Base-by-base conservation (phyloP, 1,140 invertebrate genomes). In the Cyclargus thomasi region DNA sequence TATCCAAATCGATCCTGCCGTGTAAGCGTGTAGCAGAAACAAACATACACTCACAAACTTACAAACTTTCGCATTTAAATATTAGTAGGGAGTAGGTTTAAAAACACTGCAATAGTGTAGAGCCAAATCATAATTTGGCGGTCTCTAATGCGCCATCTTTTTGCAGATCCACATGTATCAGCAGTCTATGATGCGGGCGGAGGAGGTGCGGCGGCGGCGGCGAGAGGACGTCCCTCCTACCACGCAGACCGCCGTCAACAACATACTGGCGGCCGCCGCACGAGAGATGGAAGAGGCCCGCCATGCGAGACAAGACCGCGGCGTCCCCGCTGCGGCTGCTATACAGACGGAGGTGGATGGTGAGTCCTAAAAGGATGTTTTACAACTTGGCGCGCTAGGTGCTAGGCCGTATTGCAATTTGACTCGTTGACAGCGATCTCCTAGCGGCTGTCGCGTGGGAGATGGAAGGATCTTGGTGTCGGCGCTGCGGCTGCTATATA, bases 131-230 rank as follows among this genome's bases (percentile, higher is more conserved):
- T n/a, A n/a, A n/a, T n/a, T n/a, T n/a, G n/a, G n/a, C n/a, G n/a
- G n/a, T 8, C 29, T 29, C 8, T 64, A 53, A 59, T n/a, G 18
- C 57, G 20, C 47, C 21, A n/a, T 64, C 5, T 59, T 21, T 62
- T 62, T 62, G 14, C 75, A 91, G 83, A 91, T 91, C 62, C 90
- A 91, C 77, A 83, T 91, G 83, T 91, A 91, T 76, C 90, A 91
- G 68, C 90, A 91, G 66, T 90, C 90, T 0, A 90, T 89, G 82
- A 86, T 88, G 81, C 83, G 88, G 0, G 84, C 85, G 0, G 85
- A 90, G 65, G 83, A 88, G 72, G 81, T 85, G 20, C 78, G 88
- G 1, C 79, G 89, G 55, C 78, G 88, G 22, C 85, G 86, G 21
- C 81, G 83, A 8, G 90, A 90, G 16, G 88, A 90, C 66, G 70